Evolutionary conservation across 2,797 vertebrate genomes (phyloP), one percentile per base, ranked within the genome.

Genomic region (Helicolenus hilgendorfi): DNA sequence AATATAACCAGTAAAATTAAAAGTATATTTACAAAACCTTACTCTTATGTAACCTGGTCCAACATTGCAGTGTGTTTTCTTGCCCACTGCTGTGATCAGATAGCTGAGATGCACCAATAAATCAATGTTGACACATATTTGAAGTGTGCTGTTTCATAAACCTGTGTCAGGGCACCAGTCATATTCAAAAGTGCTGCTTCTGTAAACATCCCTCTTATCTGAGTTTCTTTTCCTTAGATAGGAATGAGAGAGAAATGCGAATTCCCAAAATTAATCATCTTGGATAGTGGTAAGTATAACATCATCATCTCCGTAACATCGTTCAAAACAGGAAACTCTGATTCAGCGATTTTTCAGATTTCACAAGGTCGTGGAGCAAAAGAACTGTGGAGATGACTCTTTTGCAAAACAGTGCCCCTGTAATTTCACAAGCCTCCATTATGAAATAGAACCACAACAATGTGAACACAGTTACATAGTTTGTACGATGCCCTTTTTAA

Each of bases 311-410:
- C 15, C 0, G 2, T 2, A 26, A 63, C 0, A 35, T 9, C 2
- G 10, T 31, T 79, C 20, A 90, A 81, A 93, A 92, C 86, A 93
- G 90, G 88, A 90, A 88, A 67, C 10, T 72, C 33, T 22, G 3
- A 7, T 14, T 35, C 2, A 67, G 20, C 9, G 10, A 22, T 9
- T 1, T 1, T 13, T 20, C 0, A 11, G 56, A 62, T 69, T 70
- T 74, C 68, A 77, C 4, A 62, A 72, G 18, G 11, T 45, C 45
- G 27, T 3, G 10, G 13, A 35, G 7, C 5, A 76, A 24, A 79
- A 55, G 11, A n/a, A n/a, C 13, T 7, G 33, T 33, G 20, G 1
- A 56, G 6, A 82, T 72, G 5, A 49, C 3, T 69, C 62, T 5
- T 53, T 45, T 36, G 13, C n/a, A 72, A 82, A 89, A 84, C 20